Conservation (phyloP, 1,140 invertebrate species). For the Lasaia peninsularis region DNA sequence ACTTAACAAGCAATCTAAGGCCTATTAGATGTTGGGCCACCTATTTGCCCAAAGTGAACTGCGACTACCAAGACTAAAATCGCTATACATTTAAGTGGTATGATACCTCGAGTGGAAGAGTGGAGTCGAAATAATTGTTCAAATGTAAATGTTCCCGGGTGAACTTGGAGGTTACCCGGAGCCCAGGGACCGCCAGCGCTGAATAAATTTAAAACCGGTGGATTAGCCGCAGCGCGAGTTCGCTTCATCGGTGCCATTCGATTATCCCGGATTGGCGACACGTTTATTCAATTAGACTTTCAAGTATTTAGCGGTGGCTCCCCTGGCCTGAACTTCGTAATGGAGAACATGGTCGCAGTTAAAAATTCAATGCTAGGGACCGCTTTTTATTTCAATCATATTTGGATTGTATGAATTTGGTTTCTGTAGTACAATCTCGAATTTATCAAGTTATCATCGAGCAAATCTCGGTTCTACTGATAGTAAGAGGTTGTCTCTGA, state of each 20-base stretch:
- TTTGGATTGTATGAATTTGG: neutral
- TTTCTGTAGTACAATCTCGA: no score
- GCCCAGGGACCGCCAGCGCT: neutral
- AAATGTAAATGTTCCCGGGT: no score
- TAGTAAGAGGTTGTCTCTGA: no score
- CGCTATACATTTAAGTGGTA: no score
- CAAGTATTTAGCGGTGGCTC: slow-evolving; percentile 27
- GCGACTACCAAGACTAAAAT: no score
- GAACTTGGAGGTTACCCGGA: neutral
- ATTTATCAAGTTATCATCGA: no score
- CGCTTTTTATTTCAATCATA: neutral
- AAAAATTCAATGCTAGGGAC: slow-evolving; percentile 21
- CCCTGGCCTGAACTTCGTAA: slow-evolving; percentile 21
- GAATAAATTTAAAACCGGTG: slow-evolving; percentile 1
- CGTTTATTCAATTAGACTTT: slow-evolving; percentile 32
- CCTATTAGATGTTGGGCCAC: no score
- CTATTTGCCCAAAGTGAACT: no score
- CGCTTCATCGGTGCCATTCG: slow-evolving; percentile 13
- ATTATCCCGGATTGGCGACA: slow-evolving; percentile 26
- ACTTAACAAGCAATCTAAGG: no score
- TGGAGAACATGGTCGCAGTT: slow-evolving; percentile 24
- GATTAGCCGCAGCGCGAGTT: neutral
- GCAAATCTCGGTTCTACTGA: no score
- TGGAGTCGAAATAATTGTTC: no score
- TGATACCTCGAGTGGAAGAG: neutral